Percentiles rank a stretch among this genome's conserved stretches.
These are phyloP conservation scores for Cheilosia impressa DNA, from an alignment of 2,888 invertebrate species.

Conservation along the genomic window DNA sequence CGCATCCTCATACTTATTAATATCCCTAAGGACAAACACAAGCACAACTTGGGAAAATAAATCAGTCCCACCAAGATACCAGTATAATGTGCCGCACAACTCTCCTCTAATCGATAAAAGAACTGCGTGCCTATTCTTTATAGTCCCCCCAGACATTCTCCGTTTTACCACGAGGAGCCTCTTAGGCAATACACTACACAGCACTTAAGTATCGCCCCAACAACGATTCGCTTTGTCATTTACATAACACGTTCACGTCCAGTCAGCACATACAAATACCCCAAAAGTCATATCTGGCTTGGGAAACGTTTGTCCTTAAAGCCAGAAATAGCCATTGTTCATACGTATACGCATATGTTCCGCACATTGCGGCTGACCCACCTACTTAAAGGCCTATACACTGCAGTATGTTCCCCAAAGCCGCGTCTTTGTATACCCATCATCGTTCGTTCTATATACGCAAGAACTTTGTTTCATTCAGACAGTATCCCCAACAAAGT, in stretches of 20 bases:
- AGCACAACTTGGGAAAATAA: constrained; percentile 7
- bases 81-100: not conserved
- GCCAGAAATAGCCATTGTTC: constrained; percentile 47
- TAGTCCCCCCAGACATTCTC: constrained; percentile 16
- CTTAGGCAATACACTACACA: constrained; percentile 5
- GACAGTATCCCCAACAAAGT: constrained; percentile 20
- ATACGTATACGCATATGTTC: constrained; percentile 39
- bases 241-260: constrained; percentile 52
- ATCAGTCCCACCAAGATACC: constrained; percentile 18
- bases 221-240: constrained; percentile 32
- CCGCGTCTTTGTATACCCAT: constrained; percentile 3
- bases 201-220: constrained; percentile 26
- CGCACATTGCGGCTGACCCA: constrained; percentile 48
- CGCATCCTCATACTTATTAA: constrained; percentile 11
- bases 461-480: constrained; percentile 38
- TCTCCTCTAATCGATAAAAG: constrained; percentile 38
- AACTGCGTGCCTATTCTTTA: constrained; percentile 9
- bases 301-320: constrained; percentile 37
- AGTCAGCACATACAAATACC: constrained; percentile 32
- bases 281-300: constrained; percentile 52
- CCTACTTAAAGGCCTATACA: constrained; percentile 19
- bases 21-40: not conserved
- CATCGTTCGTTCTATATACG: not conserved
- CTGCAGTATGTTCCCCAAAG: constrained; percentile 35
- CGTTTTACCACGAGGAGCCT: not conserved